Conservation (phyloP, 2,888 invertebrate genomes). For the Cerastis leucographa region DNA sequence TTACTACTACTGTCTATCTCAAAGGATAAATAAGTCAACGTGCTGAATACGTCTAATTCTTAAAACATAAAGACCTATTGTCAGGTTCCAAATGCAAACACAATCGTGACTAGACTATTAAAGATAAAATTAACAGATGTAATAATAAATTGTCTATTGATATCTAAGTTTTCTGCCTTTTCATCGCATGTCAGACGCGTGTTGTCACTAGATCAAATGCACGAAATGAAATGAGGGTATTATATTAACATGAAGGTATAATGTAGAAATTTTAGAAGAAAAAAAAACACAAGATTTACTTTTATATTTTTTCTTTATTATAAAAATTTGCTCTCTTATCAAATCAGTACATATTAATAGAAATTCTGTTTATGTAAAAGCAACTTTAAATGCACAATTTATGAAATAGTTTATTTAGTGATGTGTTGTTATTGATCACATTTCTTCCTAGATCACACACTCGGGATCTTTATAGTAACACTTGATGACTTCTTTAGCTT, state of each 20-base stretch:
- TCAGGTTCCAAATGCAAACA: slow-evolving; percentile 7
- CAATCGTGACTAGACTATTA: slow-evolving; percentile 26
- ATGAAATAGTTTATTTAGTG: slow-evolving; percentile 54
- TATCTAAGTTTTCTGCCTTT: background rate
- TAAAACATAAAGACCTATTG: slow-evolving; percentile 25
- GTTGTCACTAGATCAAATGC: slow-evolving; percentile 75
- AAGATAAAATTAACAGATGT: slow-evolving; percentile 24
- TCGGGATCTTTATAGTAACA: slow-evolving; percentile 58
- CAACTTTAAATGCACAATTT: slow-evolving; percentile 48
- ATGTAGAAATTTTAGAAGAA: slow-evolving; percentile 25
- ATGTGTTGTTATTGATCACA: slow-evolving; percentile 71
- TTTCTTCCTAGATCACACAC: slow-evolving; percentile 64
- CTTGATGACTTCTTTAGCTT: slow-evolving; percentile 61
- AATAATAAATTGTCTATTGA: slow-evolving; percentile 20
- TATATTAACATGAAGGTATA: slow-evolving; percentile 65
- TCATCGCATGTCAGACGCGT: slow-evolving; percentile 51
- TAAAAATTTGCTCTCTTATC: slow-evolving; percentile 10
- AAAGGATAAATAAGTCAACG: background rate
- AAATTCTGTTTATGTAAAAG: slow-evolving; percentile 28
- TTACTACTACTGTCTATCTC: background rate
- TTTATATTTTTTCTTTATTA: slow-evolving; percentile 5
- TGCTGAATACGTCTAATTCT: background rate
- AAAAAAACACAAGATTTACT: background rate
- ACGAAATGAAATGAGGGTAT: slow-evolving; percentile 70
- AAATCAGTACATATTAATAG: slow-evolving; percentile 8